Evolutionary conservation across 2,888 invertebrate genomes (phyloP), one percentile per base, ranked within the genome.

Genomic region (Empis livida): DNA sequence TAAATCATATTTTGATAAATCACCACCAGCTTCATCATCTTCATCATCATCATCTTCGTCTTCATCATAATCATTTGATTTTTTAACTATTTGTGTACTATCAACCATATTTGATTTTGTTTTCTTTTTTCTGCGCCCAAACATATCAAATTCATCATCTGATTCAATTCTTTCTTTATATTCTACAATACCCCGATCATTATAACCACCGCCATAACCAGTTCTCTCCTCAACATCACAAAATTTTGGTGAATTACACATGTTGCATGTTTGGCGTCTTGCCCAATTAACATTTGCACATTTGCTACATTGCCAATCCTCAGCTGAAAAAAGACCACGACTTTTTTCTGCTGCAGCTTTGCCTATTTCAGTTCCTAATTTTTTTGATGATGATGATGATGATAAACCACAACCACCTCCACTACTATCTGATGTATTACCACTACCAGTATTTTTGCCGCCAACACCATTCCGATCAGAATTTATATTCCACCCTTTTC

Each of bases 261-360:
- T 91, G 70, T 99, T 99, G 71, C 99, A 99, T 46, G 89, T 90
- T 61, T 84, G 85, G 47, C 99, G 77, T 53, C 95, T 77, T 42
- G 95, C 94, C 99, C 70, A 70, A 70, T 99, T 99, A 11, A 99
- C 97, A 71, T 99, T 99, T n/a, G 96, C 96, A 73, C 99, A 99
- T 68, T 96, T 96, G 70, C 90, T 92, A 70, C 99, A 99, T 65
- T 95, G 93, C 99, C 99, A 99, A 71, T 99, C 99, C 67, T 99
- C 97, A 35, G 99, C 97, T 70, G 93, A 92, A 68, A 80, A 83
- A 0, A 68, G 55, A 2, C 69, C 69, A 11, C 92, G 82, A 60
- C 94, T 94, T 71, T 97, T 97, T 68, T 99, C 99, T 0, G 99
- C 99, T 32, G 95, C 92, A 17, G 86, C 89, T 73, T 97, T 97